Base-by-base conservation (phyloP, 1,140 invertebrate species). In the Platyura marginata region DNA sequence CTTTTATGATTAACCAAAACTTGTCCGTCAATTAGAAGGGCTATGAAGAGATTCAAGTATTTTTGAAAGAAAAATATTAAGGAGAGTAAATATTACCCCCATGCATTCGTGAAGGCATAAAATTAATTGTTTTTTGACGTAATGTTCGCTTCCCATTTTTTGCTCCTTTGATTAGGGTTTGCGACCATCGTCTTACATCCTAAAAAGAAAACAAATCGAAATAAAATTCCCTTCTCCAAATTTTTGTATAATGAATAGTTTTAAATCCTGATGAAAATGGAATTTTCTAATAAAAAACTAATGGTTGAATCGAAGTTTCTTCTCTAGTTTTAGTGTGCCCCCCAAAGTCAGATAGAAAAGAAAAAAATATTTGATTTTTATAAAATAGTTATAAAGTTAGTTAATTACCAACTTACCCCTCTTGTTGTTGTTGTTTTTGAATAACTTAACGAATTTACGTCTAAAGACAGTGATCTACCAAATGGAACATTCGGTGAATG, bases 1-100 rank as follows among this genome's bases (percentile, higher is more conserved):
- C 49, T 49, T 4, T 64, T 67, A 5, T 23, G n/a, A 32, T 44
- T 22, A 15, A 20, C 23, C 2, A 20, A 11, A 9, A 44, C 15
- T 25, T 43, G 32, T 18, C 42, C 42, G 42, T 48, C 47, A 1
- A 35, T 15, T 18, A 20, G 10, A 2, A 48, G 38, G 11, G 40
- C 45, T 42, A 32, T 19, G 23, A 44, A 21, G 38, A 34, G 33
- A 21, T n/a, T n/a, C 25, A 29, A 29, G 25, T 29, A 6, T 6
- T 29, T 29, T 29, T 29, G 6, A 29, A 29, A 29, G 21, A 10
- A 40, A 40, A 40, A 21, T 9, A 21, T 15, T 9, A 9, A 10
- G 19, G 19, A 22, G 38, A 19, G 16, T 20, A 40, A 40, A 40
- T 18, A n/a, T 42, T 20, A 42, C 20, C 25, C 33, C 21, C 20